phyloP scores from a whole-genome alignment of 53 echinoderm and acorn worm species.

The Holothuria leucospilota region DNA sequence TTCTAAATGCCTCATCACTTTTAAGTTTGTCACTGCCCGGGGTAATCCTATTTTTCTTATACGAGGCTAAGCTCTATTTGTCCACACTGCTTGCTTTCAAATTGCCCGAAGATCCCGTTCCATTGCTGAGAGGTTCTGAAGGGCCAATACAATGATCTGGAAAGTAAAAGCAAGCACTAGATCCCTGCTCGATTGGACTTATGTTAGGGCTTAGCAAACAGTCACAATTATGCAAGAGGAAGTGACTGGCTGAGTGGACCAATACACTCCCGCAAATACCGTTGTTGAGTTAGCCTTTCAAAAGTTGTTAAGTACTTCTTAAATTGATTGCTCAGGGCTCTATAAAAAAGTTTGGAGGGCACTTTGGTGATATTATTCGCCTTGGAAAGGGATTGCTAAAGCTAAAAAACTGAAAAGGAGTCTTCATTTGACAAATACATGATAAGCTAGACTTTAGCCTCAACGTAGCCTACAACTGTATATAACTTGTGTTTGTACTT shows the following conservation, averaged over 20 bases:
- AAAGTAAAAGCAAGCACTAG: constrained; percentile 5
- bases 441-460: too few relatives aligned
- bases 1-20: constrained; percentile 33
- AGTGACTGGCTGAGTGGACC: constrained; percentile 22
- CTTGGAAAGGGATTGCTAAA: too few relatives aligned
- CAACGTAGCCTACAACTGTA: too few relatives aligned
- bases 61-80: background rate
- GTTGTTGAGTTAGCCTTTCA: constrained; percentile 18
- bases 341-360: background rate
- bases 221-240: constrained; percentile 4
- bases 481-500: too few relatives aligned
- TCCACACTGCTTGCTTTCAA: constrained; percentile 22
- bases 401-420: too few relatives aligned
- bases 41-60: constrained; percentile 28
- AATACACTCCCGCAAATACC: constrained; percentile 34
- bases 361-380: too few relatives aligned
- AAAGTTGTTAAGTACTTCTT: constrained; percentile 42
- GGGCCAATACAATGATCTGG: constrained; percentile 12
- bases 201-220: constrained; percentile 32
- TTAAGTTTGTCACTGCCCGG: constrained; percentile 1
- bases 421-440: too few relatives aligned
- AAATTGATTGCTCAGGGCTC: constrained; percentile 36
- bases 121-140: constrained; percentile 13
- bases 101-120: constrained; percentile 10
- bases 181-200: constrained; percentile 17